Evolutionary conservation across 2,888 invertebrate genomes (phyloP).

Genomic region (Galerucella calmariensis): DNA sequence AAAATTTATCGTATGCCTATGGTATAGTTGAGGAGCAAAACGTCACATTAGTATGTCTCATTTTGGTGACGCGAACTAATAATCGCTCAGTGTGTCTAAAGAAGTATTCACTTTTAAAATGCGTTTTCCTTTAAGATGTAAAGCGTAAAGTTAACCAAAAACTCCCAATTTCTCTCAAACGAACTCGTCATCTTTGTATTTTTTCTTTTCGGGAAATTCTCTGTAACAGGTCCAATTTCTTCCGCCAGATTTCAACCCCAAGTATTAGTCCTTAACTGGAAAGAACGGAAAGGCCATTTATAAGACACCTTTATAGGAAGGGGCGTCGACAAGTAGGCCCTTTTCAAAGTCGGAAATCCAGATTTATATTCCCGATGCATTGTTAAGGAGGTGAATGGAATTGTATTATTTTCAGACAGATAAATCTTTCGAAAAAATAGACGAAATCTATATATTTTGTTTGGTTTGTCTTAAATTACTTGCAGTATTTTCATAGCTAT

Average conservation of each 20-base stretch:
- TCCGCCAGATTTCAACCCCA: constrained; percentile 7
- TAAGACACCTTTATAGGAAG: constrained; percentile 26
- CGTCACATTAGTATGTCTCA: too few species aligned
- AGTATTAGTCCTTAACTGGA: constrained; percentile 27
- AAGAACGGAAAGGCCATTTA: constrained; percentile 32
- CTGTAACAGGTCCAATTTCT: constrained; percentile 32
- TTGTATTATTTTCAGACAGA: constrained; percentile 26
- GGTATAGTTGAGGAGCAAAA: too few species aligned
- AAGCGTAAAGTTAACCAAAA: constrained; percentile 2
- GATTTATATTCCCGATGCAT: constrained; percentile 24
- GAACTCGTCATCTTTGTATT: constrained; percentile 1
- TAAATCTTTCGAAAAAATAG: constrained; percentile 24
- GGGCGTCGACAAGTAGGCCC: constrained; percentile 16
- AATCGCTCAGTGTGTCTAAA: too few species aligned
- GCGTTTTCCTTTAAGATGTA: neutral
- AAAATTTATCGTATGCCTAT: too few species aligned
- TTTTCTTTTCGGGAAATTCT: constrained; percentile 1
- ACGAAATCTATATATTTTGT: too few species aligned
- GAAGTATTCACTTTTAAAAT: neutral
- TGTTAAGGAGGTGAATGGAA: neutral
- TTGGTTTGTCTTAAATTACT: too few species aligned
- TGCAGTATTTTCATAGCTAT: too few species aligned
- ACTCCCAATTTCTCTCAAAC: constrained; percentile 5
- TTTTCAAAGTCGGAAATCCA: constrained; percentile 23
- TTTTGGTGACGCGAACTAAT: too few species aligned